phyloP scores from a whole-genome alignment of 2,797 vertebrate genomes.

The Diceros bicornis region DNA sequence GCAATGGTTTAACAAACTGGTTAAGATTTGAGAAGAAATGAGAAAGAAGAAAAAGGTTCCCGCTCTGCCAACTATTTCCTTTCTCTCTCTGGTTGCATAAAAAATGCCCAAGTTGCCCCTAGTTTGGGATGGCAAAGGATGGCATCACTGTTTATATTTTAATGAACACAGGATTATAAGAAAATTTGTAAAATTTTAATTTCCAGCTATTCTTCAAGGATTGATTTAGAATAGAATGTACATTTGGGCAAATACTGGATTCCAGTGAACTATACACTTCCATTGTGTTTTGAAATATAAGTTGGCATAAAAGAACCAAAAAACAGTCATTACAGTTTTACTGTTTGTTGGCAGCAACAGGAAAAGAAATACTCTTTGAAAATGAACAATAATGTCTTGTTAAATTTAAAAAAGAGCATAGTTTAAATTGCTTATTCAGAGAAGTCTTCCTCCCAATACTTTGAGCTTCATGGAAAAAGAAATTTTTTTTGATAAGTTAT shows the following conservation, averaged over 20 bases:
- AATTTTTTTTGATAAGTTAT: slow-evolving; percentile 49
- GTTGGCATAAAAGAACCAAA: slow-evolving; percentile 58
- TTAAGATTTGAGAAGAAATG: slow-evolving; percentile 15
- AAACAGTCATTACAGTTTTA: slow-evolving; percentile 60
- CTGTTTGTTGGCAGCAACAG: background rate
- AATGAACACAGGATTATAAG: slow-evolving; percentile 17
- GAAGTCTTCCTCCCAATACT: slow-evolving; percentile 33
- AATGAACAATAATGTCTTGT: slow-evolving; percentile 58
- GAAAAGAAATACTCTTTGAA: slow-evolving; percentile 68
- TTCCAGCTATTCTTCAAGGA: slow-evolving; percentile 50
- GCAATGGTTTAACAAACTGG: background rate
- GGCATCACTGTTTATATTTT: background rate
- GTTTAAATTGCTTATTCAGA: slow-evolving; percentile 75
- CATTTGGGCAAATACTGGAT: slow-evolving; percentile 52
- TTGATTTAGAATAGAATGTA: slow-evolving; percentile 29
- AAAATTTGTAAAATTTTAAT: background rate
- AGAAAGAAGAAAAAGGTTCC: background rate
- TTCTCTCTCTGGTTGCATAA: background rate
- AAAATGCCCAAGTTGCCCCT: background rate
- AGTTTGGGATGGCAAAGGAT: background rate
- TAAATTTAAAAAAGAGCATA: slow-evolving; percentile 60
- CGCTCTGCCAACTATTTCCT: background rate
- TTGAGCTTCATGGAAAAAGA: slow-evolving; percentile 64
- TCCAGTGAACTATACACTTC: slow-evolving; percentile 23
- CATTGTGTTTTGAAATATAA: slow-evolving; percentile 62